Conservation (phyloP, 2,797 vertebrate genomes). For the Chaetophractus vellerosus region DNA sequence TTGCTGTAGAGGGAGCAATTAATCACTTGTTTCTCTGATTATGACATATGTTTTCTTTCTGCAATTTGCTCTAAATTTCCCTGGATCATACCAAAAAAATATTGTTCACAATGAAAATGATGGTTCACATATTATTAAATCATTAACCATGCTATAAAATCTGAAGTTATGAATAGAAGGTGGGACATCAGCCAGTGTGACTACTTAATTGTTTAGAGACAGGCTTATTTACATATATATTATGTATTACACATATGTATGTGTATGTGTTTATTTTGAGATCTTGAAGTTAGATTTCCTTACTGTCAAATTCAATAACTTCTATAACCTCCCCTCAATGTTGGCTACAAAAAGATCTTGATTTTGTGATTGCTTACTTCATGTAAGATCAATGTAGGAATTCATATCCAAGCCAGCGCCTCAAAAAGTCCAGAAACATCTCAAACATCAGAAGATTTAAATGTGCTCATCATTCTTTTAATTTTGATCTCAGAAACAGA, state of each 20-base stretch:
- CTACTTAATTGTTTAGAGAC: conserved; percentile 79
- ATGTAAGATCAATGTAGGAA: conserved; percentile 80
- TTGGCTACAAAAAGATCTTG: conserved; percentile 78
- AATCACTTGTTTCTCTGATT: conserved; percentile 86
- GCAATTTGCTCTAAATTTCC: conserved; percentile 85
- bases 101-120: conserved; percentile 86
- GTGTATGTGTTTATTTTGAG: conserved; percentile 56
- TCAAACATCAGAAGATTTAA: conserved; percentile 55
- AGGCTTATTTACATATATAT: conserved; percentile 67
- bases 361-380: conserved; percentile 78
- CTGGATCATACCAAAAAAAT: conserved; percentile 83
- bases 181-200: conserved; percentile 79
- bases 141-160: conserved; percentile 86
- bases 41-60: conserved; percentile 86
- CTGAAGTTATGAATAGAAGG: conserved; percentile 83
- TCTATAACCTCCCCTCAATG: conserved; percentile 71
- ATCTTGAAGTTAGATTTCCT: conserved; percentile 78
- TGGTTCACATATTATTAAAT: conserved; percentile 86
- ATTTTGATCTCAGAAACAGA: conserved; percentile 5
- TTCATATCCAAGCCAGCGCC: conserved; percentile 62
- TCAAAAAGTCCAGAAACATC: conserved; percentile 62
- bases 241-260: background rate
- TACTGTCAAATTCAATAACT: conserved; percentile 76
- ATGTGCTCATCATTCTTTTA: conserved; percentile 53
- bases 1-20: conserved; percentile 85